Evolutionary conservation across 2,113 vertebrate genomes (phyloP).

Genomic region (Leucosticte australis): DNA sequence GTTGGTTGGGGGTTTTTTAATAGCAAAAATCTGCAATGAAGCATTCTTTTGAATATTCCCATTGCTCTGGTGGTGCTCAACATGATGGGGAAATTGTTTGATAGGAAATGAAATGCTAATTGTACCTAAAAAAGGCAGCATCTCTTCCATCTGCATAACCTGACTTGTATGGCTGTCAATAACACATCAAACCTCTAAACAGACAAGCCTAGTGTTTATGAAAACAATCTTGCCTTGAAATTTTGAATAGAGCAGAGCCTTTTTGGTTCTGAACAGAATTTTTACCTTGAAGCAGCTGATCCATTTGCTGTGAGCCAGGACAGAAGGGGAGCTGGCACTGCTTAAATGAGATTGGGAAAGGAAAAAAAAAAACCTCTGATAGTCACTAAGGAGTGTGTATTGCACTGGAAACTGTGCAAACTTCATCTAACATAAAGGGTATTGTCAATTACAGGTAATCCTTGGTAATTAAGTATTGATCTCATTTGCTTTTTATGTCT

Average conservation of each 20-base stretch:
- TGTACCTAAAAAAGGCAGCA: constrained; percentile 19
- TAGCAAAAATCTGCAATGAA: not conserved
- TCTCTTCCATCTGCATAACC: constrained; percentile 20
- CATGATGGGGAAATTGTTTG: not conserved
- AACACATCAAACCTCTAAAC: not conserved
- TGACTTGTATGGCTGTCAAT: constrained; percentile 8
- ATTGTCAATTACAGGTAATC: not conserved
- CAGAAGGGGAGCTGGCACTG: not conserved
- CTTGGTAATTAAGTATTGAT: not conserved
- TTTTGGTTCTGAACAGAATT: not conserved
- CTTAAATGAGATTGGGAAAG: not conserved
- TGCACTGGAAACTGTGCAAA: not conserved
- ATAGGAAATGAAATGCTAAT: constrained; percentile 59
- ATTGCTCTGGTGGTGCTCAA: constrained; percentile 4
- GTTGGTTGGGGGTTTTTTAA: not conserved
- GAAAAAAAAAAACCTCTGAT: not conserved
- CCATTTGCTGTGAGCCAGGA: not conserved
- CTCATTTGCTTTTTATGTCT: not conserved
- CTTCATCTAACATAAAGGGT: not conserved
- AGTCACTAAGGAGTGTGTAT: not conserved
- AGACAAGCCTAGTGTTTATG: not conserved
- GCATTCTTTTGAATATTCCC: not conserved
- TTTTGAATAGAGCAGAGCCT: not conserved
- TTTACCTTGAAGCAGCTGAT: not conserved
- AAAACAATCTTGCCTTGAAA: not conserved